Conservation (phyloP, 2,888 invertebrate species). For the Phymatocera aterrima region DNA sequence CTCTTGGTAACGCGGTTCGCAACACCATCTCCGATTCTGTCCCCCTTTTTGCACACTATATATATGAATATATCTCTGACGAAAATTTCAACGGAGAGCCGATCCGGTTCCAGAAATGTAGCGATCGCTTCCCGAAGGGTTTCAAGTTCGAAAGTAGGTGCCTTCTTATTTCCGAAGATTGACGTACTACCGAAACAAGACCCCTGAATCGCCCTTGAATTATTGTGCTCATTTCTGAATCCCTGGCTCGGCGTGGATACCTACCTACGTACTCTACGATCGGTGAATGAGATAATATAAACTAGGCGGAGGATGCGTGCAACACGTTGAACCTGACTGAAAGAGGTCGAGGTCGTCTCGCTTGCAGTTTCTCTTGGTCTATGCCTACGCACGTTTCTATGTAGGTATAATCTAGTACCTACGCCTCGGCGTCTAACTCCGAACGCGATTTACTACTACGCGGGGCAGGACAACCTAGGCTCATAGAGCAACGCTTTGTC, state of each 20-base stretch:
- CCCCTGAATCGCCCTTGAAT: no score
- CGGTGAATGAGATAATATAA: neutral
- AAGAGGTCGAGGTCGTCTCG: constrained; percentile 39
- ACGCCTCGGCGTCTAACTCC: neutral
- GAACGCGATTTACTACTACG: neutral
- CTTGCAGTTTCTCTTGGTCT: constrained; percentile 32
- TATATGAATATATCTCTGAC: no score
- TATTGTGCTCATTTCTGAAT: neutral
- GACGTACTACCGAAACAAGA: no score
- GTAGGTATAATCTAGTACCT: neutral
- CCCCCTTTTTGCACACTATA: no score
- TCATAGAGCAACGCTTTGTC: neutral
- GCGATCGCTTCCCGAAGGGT: no score
- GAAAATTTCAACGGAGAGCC: no score
- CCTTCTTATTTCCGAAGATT: no score
- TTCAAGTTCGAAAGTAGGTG: no score
- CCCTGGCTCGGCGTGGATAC: neutral
- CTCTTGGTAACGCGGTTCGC: no score
- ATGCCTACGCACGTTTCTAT: neutral
- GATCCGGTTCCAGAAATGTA: no score
- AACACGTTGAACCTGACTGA: constrained; percentile 44
- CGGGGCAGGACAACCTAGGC: neutral
- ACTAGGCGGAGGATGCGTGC: neutral
- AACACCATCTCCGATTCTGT: no score
- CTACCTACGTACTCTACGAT: neutral